Evolutionary conservation across 2,888 invertebrate species (phyloP).

Genomic region (Eudasyphora cyanicolor): DNA sequence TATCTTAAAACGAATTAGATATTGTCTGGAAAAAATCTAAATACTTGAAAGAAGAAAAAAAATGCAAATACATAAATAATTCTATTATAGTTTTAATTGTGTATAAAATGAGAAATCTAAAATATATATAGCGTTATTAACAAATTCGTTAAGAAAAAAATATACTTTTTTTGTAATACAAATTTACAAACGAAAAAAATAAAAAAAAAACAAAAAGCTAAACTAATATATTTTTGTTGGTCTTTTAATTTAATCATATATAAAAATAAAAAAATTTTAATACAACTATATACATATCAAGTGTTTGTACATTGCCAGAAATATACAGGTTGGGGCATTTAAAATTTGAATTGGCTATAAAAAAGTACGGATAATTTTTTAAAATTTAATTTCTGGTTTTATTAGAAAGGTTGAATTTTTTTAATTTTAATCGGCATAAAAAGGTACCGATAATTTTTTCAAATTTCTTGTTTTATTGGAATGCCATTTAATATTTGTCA

Average conservation of each 20-base stretch:
- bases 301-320: too few relatives aligned
- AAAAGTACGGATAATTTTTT: too few relatives aligned
- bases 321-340: too few relatives aligned
- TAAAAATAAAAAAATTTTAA: neutral
- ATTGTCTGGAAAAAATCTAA: neutral
- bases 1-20: neutral
- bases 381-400: too few relatives aligned
- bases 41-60: neutral
- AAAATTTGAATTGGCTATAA: too few relatives aligned
- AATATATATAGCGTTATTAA: slow-evolving; percentile 9
- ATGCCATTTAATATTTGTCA: too few relatives aligned
- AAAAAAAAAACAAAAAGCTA: neutral
- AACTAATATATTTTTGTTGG: too few relatives aligned
- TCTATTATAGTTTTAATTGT: slow-evolving; percentile 2
- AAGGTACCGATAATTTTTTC: too few relatives aligned
- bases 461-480: too few relatives aligned
- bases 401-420: too few relatives aligned
- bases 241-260: too few relatives aligned
- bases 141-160: slow-evolving; percentile 33
- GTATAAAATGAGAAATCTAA: slow-evolving; percentile 9
- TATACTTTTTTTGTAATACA: slow-evolving; percentile 32
- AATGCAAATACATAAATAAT: slow-evolving; percentile 17
- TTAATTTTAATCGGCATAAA: too few relatives aligned
- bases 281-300: neutral
- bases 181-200: slow-evolving; percentile 38